These are phyloP conservation scores for Lemur catta DNA, from an alignment of 2,797 vertebrate genomes.

Conservation along the genomic window DNA sequence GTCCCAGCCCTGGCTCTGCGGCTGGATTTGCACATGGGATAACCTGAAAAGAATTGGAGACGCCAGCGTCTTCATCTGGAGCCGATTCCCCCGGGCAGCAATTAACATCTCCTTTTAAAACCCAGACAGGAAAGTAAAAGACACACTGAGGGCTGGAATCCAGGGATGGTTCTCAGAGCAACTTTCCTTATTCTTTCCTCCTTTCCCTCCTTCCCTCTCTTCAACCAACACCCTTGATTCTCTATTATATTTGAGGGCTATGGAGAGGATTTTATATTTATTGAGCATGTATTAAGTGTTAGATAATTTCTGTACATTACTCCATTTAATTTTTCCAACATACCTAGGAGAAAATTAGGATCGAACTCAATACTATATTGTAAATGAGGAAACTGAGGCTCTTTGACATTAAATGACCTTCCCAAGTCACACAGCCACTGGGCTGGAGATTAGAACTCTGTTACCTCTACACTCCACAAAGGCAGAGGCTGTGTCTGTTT, in stretches of 20 bases:
- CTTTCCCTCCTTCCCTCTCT: neutral
- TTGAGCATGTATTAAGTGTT: neutral
- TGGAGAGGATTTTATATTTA: neutral
- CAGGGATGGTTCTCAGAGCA: neutral
- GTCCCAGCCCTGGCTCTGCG: neutral
- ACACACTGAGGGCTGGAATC: neutral
- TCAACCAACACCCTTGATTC: neutral
- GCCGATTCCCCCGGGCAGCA: neutral
- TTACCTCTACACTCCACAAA: too few species aligned
- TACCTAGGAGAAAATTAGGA: slow-evolving; percentile 2
- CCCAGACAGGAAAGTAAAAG: neutral
- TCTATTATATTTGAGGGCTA: neutral
- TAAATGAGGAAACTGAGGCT: neutral
- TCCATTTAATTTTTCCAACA: neutral
- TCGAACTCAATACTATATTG: neutral
- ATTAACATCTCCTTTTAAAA: neutral
- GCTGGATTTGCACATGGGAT: neutral
- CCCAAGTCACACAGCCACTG: neutral
- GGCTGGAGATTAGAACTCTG: neutral
- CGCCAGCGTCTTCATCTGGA: neutral
- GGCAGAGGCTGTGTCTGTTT: neutral
- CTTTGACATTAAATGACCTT: neutral
- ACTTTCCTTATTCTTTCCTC: neutral
- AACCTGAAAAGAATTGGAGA: neutral
- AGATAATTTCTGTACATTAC: neutral